phyloP scores from a whole-genome alignment of 2,888 invertebrate genomes.

The Imbricaverruca yamaguchii region DNA sequence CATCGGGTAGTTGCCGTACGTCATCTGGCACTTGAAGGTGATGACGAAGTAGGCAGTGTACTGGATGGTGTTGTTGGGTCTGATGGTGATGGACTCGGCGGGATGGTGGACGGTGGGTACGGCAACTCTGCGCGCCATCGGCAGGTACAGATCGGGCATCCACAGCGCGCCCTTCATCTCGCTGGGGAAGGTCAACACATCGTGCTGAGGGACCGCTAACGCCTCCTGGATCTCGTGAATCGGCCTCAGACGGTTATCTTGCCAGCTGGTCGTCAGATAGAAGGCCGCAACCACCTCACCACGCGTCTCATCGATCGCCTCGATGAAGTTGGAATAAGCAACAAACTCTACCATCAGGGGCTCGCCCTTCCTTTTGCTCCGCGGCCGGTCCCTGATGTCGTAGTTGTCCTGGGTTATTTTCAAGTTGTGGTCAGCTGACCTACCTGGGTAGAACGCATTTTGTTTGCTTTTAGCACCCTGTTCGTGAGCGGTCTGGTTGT shows the following conservation, averaged over 20 bases:
- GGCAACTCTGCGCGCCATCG: neutral
- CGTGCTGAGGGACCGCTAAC: neutral
- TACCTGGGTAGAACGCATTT: no score
- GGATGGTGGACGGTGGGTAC: neutral
- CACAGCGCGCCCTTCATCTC: neutral
- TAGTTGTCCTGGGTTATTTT: neutral
- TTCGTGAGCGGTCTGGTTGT: no score
- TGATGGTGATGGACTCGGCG: neutral
- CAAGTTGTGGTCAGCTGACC: neutral
- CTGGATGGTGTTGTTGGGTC: neutral
- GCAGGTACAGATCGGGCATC: conserved; percentile 8
- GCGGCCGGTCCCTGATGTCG: neutral
- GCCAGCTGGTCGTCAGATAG: neutral
- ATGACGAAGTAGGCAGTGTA: neutral
- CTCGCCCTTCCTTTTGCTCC: no score
- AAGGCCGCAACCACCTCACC: neutral
- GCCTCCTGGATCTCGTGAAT: neutral
- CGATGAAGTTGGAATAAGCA: neutral
- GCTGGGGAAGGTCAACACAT: neutral
- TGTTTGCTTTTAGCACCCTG: no score
- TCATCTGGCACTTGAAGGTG: neutral
- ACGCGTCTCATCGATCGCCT: neutral
- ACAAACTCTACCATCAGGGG: neutral
- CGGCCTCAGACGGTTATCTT: neutral
- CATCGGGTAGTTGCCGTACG: neutral